These are phyloP conservation scores for Diacarnus erythraeanus DNA, from an alignment of 37 sponge, comb jelly and placozoan genomes.

Conservation along the genomic window DNA sequence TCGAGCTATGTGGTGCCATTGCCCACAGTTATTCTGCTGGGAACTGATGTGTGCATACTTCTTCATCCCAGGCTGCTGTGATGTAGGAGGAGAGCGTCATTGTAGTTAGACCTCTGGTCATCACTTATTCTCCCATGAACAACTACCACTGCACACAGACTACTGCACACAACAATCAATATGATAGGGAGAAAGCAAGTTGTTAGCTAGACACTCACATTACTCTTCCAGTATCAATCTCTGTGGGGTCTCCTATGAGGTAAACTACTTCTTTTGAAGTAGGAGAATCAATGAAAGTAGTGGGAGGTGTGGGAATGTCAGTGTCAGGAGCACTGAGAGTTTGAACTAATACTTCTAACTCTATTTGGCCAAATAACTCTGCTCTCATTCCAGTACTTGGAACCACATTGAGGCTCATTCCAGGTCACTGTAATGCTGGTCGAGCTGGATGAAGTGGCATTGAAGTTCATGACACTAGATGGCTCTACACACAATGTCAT, in stretches of 20 bases:
- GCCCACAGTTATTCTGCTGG: slow-evolving; percentile 19
- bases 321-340: slow-evolving; percentile 5
- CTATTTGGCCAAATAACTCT: no score
- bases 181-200: no score
- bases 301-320: not conserved
- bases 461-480: not conserved
- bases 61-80: slow-evolving; percentile 47
- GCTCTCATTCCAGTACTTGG: not conserved
- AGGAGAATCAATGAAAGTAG: not conserved
- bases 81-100: slow-evolving; percentile 25
- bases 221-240: slow-evolving; percentile 29
- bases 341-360: not conserved
- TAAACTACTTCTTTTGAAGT: not conserved
- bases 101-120: not conserved
- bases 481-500: slow-evolving; percentile 7
- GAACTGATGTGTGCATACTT: not conserved
- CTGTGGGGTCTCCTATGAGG: slow-evolving; percentile 2
- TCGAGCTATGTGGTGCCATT: not conserved
- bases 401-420: not conserved
- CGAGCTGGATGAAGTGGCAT: not conserved
- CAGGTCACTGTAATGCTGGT: slow-evolving; percentile 10
- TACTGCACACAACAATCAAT: no score
- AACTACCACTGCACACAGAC: slow-evolving; percentile 35
- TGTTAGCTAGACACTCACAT: slow-evolving; percentile 11
- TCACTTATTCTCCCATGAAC: no score